Base-by-base conservation (phyloP, 1,140 invertebrate genomes). In the Macrobrachium nipponense region DNA sequence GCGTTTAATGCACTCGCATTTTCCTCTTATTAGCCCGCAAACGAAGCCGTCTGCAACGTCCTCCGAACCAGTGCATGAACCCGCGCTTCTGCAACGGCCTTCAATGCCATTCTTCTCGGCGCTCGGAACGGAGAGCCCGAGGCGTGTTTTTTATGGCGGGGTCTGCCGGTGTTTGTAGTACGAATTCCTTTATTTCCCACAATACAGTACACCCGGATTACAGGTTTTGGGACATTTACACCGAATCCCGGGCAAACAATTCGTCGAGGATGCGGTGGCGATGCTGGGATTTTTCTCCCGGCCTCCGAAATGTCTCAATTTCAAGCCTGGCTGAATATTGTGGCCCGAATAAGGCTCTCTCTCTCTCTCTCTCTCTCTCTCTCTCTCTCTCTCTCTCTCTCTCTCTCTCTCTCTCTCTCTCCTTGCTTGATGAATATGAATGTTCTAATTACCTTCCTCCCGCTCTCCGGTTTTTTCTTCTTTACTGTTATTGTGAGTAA, bases 321-420 rank as follows among this genome's bases (percentile, higher is more conserved):
- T 72, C 23, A 23, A 72, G 27, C 68, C 68, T 36, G 20, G 20
- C 27, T 11, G 15, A 43, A 36, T 20, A 10, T 27, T 15, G 27
- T 36, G 6, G 17, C 23, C 23, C n/a, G 8, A 66, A n/a, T 20
- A n/a, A 66, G 7, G 23, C 8, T 20, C 62, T 20, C 62, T 20
- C 62, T 77, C 43, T 51, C 58, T 51, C 44, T 77, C 17, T 77
- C n/a, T 58, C 27, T 77, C 43, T 77, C 44, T 58, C 44, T 20
- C 43, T 77, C 75, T n/a, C 17, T 77, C 75, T 77, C 75, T 77
- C 75, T 77, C 75, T 77, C 75, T 77, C 75, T 77, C 75, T 77
- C 75, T 77, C 43, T 77, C 44, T 77, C 44, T 58, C 44, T 77
- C 75, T 77, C 44, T 77, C 44, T 58, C 75, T 58, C 17, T 77